Base-by-base conservation (phyloP, 2,797 vertebrate genomes). In the Triplophysa yarkandensis region DNA sequence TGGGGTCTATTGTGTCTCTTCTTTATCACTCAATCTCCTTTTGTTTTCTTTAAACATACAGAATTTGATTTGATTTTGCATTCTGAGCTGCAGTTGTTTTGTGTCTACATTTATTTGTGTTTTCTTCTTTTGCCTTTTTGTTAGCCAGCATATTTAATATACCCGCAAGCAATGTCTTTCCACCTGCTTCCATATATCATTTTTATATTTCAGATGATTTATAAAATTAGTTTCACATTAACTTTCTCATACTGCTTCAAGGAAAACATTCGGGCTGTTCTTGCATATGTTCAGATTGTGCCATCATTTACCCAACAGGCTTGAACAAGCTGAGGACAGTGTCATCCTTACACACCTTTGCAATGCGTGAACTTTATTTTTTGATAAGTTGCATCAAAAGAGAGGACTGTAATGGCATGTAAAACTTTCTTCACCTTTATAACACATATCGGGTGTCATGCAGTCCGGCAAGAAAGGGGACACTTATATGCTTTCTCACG, bases 401-500 rank as follows among this genome's bases (percentile, higher is more conserved):
- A 14, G 27, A 39, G 58, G 34, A 46, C 41, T 50, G 41, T 19
- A 30, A 60, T 60, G 30, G 41, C 25, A 44, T 84, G 83, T 84
- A 82, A 82, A 73, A 69, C 86, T 87, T 55, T 85, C 74, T 76
- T 70, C 78, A 85, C 77, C 81, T 80, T 77, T 78, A 54, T 77
- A 54, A 81, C 77, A 62, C 74, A 66, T 86, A 86, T 92, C 86
- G 48, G 32, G 83, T 91, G 88, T 83, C 19, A 57, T 83, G 81
- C 86, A 81, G 88, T 83, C 19, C 60, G 83, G 81, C 86, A 81
- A 83, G 80, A 67, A 34, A 1, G 75, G 71, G 83, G 82, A 87
- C 83, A 82, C 80, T 81, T 19, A 50, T 61, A 43, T 27, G 39
- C 64, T 81, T 89, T 92, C 88, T 91, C 91, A 92, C 89, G 89